These are phyloP conservation scores for Gila robusta DNA, from an alignment of 2,797 vertebrate species.

Conservation along the genomic window DNA sequence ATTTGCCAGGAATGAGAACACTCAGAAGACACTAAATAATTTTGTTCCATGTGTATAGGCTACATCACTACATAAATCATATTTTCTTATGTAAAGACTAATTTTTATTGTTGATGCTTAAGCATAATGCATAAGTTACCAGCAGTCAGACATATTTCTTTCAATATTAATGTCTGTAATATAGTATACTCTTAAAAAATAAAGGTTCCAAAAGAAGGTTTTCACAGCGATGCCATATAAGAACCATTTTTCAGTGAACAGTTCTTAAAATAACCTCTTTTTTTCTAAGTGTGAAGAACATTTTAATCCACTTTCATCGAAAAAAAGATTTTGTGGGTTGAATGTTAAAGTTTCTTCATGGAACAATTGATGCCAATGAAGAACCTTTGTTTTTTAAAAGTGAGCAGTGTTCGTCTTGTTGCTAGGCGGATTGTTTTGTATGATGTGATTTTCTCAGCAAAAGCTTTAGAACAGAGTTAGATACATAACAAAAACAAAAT, in stretches of 20 bases:
- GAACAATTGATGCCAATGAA: neutral
- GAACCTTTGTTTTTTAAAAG: neutral
- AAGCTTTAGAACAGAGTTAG: neutral
- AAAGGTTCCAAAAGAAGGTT: neutral
- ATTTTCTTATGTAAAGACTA: constrained; percentile 16
- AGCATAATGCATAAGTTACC: neutral
- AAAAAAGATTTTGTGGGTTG: neutral
- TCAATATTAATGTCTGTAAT: neutral
- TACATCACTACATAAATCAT: constrained; percentile 11
- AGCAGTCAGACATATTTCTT: neutral
- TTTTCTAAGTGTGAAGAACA: neutral
- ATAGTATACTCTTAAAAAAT: neutral
- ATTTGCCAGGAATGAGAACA: constrained; percentile 36
- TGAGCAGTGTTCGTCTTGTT: neutral
- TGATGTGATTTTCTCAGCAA: neutral
- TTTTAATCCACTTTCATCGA: neutral
- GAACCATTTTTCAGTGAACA: neutral
- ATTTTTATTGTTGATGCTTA: neutral
- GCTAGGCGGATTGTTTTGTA: neutral
- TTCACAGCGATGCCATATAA: neutral
- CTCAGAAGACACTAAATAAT: constrained; percentile 26
- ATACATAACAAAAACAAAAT: neutral
- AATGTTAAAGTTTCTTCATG: too few relatives aligned
- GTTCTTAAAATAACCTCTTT: neutral
- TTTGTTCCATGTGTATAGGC: neutral